phyloP scores from a whole-genome alignment of 1,140 invertebrate genomes.

The Sinonovacula constricta region DNA sequence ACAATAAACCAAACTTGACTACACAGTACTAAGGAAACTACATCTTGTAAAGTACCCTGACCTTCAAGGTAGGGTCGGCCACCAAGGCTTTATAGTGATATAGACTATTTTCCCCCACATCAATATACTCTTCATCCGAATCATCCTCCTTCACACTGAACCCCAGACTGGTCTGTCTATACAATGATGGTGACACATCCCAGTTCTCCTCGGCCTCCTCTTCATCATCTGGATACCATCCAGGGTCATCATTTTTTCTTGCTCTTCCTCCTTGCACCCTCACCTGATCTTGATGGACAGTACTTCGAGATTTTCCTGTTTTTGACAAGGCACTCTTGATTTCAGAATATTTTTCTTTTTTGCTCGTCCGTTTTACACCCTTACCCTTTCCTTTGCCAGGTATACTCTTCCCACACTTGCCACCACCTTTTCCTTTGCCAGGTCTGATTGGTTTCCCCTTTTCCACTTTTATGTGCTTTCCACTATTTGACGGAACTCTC shows the following conservation, averaged over 20 bases:
- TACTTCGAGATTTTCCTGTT: background rate
- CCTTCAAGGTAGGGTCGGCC: conserved; percentile 13
- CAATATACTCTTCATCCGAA: conserved; percentile 17
- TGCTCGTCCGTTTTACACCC: conserved; percentile 8
- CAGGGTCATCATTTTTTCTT: background rate
- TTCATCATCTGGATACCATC: conserved; percentile 33
- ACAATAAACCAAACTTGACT: background rate
- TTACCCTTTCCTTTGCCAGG: conserved; percentile 26
- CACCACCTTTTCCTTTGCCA: background rate
- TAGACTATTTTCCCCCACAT: background rate
- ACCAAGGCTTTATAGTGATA: conserved; percentile 38
- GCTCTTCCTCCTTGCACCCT: background rate
- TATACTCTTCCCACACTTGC: background rate
- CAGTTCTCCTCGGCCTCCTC: conserved; percentile 18
- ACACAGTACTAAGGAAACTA: background rate
- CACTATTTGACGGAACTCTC: background rate
- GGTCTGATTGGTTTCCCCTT: background rate
- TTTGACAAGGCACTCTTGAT: conserved; percentile 48
- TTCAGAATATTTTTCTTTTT: conserved; percentile 46
- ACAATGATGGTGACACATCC: conserved; percentile 25
- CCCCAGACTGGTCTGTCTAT: conserved; percentile 17
- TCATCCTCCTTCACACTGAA: conserved; percentile 5
- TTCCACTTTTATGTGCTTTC: background rate
- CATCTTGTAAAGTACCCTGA: background rate
- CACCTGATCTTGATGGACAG: background rate